Evolutionary conservation across 2,888 invertebrate species (phyloP).

Genomic region (Chymomyza fuscimana): DNA sequence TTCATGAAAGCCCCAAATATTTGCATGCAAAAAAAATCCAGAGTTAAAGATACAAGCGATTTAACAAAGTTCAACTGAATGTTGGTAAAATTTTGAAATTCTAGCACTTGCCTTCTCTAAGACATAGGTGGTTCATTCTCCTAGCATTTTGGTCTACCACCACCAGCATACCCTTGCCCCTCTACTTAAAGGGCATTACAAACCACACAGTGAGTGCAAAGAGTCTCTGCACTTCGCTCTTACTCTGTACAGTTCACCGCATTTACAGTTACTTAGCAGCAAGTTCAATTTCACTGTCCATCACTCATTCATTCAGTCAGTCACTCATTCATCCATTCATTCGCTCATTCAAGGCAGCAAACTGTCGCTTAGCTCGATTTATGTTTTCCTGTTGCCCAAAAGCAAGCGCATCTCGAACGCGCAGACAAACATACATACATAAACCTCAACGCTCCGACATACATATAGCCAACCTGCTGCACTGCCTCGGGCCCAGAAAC

Average conservation of each 20-base stretch:
- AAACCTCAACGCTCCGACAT: too few relatives aligned
- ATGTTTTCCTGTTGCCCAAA: conserved; percentile 66
- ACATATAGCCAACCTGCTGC: neutral
- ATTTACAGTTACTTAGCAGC: conserved; percentile 57
- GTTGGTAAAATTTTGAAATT: too few relatives aligned
- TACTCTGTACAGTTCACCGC: conserved; percentile 18
- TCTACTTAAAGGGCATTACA: too few relatives aligned
- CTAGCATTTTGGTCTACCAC: too few relatives aligned
- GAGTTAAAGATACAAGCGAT: too few relatives aligned
- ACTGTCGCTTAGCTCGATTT: conserved; percentile 65
- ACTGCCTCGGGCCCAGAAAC: neutral
- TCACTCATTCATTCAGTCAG: conserved; percentile 27
- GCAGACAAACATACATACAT: conserved; percentile 32
- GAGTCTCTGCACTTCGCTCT: conserved; percentile 16
- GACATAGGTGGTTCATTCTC: too few relatives aligned
- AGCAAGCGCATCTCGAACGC: conserved; percentile 28
- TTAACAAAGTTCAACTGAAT: too few relatives aligned
- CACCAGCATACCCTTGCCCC: too few relatives aligned
- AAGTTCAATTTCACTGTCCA: conserved; percentile 42
- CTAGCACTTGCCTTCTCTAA: too few relatives aligned
- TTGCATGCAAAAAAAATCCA: too few relatives aligned
- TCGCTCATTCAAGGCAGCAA: conserved; percentile 23
- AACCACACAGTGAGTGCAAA: neutral
- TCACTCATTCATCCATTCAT: conserved; percentile 31
- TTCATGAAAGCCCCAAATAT: too few relatives aligned